These are phyloP conservation scores for Gonocerus acuteangulatus DNA, from an alignment of 2,888 invertebrate genomes.

Conservation along the genomic window DNA sequence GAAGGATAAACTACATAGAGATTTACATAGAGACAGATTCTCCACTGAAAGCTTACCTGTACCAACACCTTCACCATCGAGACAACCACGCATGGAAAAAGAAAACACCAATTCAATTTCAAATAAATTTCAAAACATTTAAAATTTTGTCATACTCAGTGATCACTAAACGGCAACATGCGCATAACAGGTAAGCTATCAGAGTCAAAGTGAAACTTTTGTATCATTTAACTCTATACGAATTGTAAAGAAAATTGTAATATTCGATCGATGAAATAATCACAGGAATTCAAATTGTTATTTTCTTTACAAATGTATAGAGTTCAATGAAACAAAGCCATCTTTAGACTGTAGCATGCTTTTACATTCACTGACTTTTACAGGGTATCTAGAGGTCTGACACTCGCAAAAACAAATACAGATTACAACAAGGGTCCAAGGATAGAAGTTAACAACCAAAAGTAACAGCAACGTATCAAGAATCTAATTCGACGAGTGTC, in stretches of 20 bases:
- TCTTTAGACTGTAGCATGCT: constrained; percentile 19
- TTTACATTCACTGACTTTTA: constrained; percentile 3
- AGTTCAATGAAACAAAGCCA: constrained; percentile 3
- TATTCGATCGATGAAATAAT: too few species aligned
- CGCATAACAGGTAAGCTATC: constrained; percentile 28
- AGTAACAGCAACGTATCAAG: too few species aligned
- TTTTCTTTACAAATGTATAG: background rate
- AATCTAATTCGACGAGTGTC: too few species aligned
- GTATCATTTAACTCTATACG: background rate
- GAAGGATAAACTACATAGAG: constrained; percentile 1
- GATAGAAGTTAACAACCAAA: too few species aligned
- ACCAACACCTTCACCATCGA: constrained; percentile 34
- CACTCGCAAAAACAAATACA: too few species aligned
- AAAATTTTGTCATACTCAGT: constrained; percentile 2
- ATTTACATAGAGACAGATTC: constrained; percentile 21
- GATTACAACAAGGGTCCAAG: too few species aligned
- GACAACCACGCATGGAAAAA: constrained; percentile 34
- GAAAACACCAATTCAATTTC: constrained; percentile 27
- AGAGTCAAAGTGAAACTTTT: constrained; percentile 9
- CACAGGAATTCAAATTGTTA: too few species aligned
- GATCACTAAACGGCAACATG: constrained; percentile 25
- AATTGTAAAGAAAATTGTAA: too few species aligned
- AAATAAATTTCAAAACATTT: constrained; percentile 25
- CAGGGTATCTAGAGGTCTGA: too few species aligned
- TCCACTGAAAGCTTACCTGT: constrained; percentile 34